Evolutionary conservation across 37 sponge, comb jelly and placozoan genomes (phyloP).

Genomic region (Spongilla lacustris): DNA sequence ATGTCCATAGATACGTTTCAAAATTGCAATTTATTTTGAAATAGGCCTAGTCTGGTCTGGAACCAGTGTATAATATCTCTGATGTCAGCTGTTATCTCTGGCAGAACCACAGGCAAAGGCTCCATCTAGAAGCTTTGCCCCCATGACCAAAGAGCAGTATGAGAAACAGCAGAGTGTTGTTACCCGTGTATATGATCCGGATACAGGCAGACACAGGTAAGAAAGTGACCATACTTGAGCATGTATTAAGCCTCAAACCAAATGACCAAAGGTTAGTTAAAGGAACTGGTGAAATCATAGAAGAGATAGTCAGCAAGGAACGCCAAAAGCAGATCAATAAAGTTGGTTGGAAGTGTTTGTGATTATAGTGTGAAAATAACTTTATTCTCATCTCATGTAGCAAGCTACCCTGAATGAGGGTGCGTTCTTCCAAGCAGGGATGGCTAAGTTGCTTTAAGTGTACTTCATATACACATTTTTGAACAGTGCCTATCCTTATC

Average conservation of each 20-base stretch:
- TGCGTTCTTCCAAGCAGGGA: conserved; percentile 65
- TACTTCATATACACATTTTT: neutral
- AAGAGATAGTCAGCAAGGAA: conserved; percentile 92
- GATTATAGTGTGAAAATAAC: neutral
- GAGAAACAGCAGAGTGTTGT: conserved; percentile 78
- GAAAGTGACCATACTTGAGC: neutral
- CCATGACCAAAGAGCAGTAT: conserved; percentile 88
- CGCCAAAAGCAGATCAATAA: conserved; percentile 88
- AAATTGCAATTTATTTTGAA: no score
- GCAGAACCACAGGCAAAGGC: neutral
- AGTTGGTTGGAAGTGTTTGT: conserved; percentile 25
- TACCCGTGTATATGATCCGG: conserved; percentile 83
- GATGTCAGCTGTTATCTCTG: no score
- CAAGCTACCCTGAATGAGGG: conserved; percentile 84
- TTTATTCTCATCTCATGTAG: conserved; percentile 39
- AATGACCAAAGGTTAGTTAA: conserved; percentile 56
- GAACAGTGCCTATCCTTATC: no score
- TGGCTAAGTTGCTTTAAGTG: conserved; percentile 29
- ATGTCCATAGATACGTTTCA: no score
- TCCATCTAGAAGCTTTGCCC: conserved; percentile 23
- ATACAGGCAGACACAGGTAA: conserved; percentile 84
- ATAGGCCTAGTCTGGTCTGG: no score
- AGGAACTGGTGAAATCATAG: conserved; percentile 90
- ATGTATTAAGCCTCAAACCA: neutral
- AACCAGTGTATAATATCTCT: no score